Conservation (phyloP, 2,888 invertebrate species). For the Agrochola lota region DNA sequence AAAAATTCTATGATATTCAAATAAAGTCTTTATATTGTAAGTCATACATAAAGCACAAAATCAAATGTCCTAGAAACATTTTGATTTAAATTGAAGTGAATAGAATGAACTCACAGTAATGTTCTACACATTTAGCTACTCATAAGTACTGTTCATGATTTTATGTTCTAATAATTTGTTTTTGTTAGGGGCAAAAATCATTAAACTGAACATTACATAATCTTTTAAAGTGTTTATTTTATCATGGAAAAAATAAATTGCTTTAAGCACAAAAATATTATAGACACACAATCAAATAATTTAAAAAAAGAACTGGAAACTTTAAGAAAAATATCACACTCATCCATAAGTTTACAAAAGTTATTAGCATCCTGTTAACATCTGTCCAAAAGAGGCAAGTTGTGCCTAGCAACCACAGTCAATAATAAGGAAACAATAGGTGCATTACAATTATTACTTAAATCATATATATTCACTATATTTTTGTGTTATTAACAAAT, state of each 20-base stretch:
- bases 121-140: not conserved
- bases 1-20: slow-evolving; percentile 2
- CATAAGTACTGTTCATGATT: not conserved
- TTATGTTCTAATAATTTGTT: not conserved
- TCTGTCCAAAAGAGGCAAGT: not conserved
- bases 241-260: not conserved
- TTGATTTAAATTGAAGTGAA: not conserved
- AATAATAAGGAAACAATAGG: not conserved
- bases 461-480: not conserved
- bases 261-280: not conserved
- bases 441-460: not conserved
- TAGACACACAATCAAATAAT: not conserved
- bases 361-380: not conserved
- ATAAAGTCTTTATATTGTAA: fast-evolving
- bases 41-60: not conserved
- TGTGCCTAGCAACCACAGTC: not conserved
- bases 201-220: not conserved
- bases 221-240: not conserved
- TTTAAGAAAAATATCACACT: slow-evolving; percentile 18
- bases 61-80: not conserved
- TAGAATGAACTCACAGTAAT: not conserved
- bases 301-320: not conserved
- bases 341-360: not conserved
- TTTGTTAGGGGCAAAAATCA: not conserved
- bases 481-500: not conserved